Conservation (phyloP, 2,888 invertebrate species). For the Sialis fuliginosa region DNA sequence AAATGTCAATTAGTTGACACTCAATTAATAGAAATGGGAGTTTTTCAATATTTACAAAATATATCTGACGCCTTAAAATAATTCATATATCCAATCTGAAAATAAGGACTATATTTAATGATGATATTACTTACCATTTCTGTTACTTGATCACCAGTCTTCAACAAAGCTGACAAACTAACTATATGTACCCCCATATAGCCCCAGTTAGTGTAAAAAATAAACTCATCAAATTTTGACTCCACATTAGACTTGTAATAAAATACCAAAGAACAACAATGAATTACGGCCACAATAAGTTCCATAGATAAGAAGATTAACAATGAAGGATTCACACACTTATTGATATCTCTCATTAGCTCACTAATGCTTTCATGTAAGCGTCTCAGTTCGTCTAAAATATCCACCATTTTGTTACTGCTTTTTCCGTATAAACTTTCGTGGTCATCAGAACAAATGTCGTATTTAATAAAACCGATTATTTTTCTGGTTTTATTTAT, state of each 20-base stretch:
- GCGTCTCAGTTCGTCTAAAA: slow-evolving; percentile 20
- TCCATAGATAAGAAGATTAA: slow-evolving; percentile 20
- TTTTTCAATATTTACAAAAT: no score
- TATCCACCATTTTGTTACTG: slow-evolving; percentile 9
- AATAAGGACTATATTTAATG: no score
- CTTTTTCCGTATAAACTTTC: background rate
- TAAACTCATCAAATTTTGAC: no score
- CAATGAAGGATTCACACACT: slow-evolving; percentile 21
- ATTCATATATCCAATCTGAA: no score
- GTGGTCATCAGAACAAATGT: slow-evolving; percentile 18
- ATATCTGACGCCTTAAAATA: no score
- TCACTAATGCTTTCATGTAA: slow-evolving; percentile 22
- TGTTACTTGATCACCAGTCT: no score
- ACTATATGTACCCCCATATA: no score
- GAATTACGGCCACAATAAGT: slow-evolving; percentile 19
- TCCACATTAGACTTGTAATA: slow-evolving; percentile 15
- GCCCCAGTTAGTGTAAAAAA: no score
- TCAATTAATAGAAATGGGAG: no score
- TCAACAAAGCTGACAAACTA: no score
- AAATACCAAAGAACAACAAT: slow-evolving; percentile 23
- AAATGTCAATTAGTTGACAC: no score
- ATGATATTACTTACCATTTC: no score
- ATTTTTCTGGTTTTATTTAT: slow-evolving; percentile 18
- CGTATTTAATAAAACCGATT: slow-evolving; percentile 17
- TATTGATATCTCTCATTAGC: slow-evolving; percentile 18